Conservation (phyloP, 2,797 vertebrate species). For the Neosalanx taihuensis region DNA sequence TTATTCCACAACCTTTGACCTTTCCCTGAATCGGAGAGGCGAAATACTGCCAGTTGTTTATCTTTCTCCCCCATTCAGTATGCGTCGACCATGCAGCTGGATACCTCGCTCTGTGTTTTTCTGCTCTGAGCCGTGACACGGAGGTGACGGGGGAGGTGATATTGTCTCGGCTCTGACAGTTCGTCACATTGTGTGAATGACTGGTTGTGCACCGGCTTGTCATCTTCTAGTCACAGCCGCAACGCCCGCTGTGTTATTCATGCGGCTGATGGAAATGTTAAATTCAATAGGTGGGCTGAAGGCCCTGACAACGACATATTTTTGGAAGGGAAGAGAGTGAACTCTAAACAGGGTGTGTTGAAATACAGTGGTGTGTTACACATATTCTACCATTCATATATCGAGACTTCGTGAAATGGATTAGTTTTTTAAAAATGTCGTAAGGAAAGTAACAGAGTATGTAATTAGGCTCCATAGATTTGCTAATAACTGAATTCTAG, state of each 20-base stretch:
- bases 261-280: conserved; percentile 35
- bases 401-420: too few species aligned
- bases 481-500: too few species aligned
- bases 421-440: too few species aligned
- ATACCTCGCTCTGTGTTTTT: conserved; percentile 25
- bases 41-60: conserved; percentile 8
- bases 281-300: conserved; percentile 16
- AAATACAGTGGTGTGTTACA: too few species aligned
- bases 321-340: too few species aligned
- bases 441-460: too few species aligned
- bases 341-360: too few species aligned
- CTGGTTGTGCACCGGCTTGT: conserved; percentile 20
- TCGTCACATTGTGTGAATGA: conserved; percentile 33
- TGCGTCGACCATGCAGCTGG: conserved; percentile 4
- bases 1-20: not conserved
- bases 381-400: too few species aligned
- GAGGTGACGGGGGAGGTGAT: conserved; percentile 29
- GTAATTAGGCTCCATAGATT: too few species aligned
- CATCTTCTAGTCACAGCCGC: conserved; percentile 22
- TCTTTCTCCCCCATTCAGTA: conserved; percentile 25
- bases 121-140: conserved; percentile 18
- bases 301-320: conserved; percentile 6
- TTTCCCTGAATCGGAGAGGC: conserved; percentile 34
- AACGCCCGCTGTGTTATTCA: conserved; percentile 27
- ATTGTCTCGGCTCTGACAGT: conserved; percentile 42